Conservation (phyloP, 2,113 vertebrate genomes). For the Mobula birostris region DNA sequence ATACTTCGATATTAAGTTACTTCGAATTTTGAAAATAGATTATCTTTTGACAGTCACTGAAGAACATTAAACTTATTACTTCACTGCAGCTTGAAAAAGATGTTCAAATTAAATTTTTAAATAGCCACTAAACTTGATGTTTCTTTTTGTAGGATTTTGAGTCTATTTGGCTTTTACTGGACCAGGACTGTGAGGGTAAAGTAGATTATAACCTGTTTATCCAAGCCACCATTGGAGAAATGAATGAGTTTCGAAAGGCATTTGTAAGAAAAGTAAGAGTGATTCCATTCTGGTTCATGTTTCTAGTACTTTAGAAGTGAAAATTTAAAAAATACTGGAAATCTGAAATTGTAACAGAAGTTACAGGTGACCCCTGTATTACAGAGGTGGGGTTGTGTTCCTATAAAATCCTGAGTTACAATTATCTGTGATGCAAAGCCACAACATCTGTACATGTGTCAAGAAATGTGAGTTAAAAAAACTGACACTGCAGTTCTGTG, state of each 20-base stretch:
- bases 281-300: background rate
- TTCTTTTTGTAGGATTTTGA: constrained; percentile 60
- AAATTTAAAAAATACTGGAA: too few species aligned
- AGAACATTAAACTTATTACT: background rate
- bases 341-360: too few species aligned
- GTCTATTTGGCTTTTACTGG: constrained; percentile 57
- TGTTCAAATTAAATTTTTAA: background rate
- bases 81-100: background rate
- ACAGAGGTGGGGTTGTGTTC: too few species aligned
- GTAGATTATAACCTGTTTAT: constrained; percentile 57
- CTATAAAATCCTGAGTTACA: too few species aligned
- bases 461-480: too few species aligned
- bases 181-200: constrained; percentile 42
- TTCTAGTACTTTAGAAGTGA: background rate
- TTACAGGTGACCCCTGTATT: too few species aligned
- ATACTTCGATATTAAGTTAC: too few species aligned
- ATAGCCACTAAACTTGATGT: background rate
- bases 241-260: constrained; percentile 69
- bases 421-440: too few species aligned
- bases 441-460: too few species aligned
- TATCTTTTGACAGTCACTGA: background rate
- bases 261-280: constrained; percentile 66
- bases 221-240: constrained; percentile 62
- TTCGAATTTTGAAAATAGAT: background rate
- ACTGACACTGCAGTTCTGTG: too few species aligned